Evolutionary conservation across 2,797 vertebrate genomes (phyloP).

Genomic region (Phoeniculus purpureus): DNA sequence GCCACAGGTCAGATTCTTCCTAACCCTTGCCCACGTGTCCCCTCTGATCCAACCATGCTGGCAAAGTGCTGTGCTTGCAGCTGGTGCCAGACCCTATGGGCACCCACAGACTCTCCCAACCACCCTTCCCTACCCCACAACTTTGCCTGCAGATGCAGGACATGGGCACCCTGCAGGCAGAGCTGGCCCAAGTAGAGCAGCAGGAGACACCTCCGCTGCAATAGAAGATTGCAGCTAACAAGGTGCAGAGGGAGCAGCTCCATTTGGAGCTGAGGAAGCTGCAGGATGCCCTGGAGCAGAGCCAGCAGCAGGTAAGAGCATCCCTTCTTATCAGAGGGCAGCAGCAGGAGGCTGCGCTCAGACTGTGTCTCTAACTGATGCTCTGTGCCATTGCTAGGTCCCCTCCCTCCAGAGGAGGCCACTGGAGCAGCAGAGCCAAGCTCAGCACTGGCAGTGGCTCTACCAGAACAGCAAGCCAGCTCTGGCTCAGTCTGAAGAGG

Average conservation of each 20-base stretch:
- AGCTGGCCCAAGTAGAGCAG: slow-evolving; percentile 60
- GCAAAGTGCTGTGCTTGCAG: no score
- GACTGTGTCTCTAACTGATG: background rate
- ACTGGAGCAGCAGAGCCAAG: slow-evolving; percentile 69
- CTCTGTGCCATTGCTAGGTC: slow-evolving; percentile 44
- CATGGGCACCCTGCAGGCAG: background rate
- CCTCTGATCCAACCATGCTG: no score
- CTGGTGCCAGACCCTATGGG: background rate
- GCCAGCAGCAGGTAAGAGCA: slow-evolving; percentile 62
- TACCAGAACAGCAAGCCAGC: slow-evolving; percentile 65
- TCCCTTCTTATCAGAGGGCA: background rate
- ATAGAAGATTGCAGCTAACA: slow-evolving; percentile 15
- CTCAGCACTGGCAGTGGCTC: slow-evolving; percentile 75
- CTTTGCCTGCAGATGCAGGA: no score
- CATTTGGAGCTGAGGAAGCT: no score
- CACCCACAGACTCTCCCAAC: no score
- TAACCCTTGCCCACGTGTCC: no score
- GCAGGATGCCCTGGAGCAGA: background rate
- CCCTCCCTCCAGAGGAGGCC: slow-evolving; percentile 62
- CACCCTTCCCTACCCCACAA: no score
- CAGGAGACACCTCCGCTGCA: slow-evolving; percentile 3
- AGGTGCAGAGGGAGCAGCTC: background rate
- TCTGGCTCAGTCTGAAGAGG: slow-evolving; percentile 64
- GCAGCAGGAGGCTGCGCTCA: background rate
- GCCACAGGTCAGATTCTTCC: no score